Evolutionary conservation across 2,113 vertebrate species (phyloP), one percentile per base, ranked within the genome.

Genomic region (Catharus bicknelli): DNA sequence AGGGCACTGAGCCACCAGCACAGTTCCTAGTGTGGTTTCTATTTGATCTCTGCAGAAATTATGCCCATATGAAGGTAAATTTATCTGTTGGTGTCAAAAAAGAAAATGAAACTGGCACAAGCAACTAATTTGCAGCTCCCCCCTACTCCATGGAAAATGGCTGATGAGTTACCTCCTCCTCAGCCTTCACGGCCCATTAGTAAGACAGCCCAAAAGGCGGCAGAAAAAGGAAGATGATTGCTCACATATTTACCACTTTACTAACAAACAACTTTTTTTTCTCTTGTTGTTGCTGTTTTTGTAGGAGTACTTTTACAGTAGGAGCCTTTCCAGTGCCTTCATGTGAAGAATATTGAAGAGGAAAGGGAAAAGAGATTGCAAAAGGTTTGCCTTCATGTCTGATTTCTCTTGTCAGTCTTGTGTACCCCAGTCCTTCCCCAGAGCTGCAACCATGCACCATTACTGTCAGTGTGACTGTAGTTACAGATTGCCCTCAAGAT

Each of bases 91-190:
- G 15, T 55, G 61, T 93, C 54, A 85, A 88, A 80, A 88, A 79
- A 15, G 34, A 83, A 82, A 93, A 63, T 2, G 1, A 34, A 93
- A 82, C n/a, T 21, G 55, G 55, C 67, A 87, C 42, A 85, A 88
- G 13, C 63, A 61, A 79, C 48, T 76, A 57, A 90, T 89, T 48
- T 72, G 36, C 81, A 68, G 62, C 54, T 34, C 51, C 76, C 19
- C 38, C 38, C 40, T 7, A 16, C 47, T 54, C 20, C 12, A 57
- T 15, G 19, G 77, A 23, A 85, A 82, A 68, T 2, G 22, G 87
- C 47, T 95, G 84, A 89, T 89, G 84, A 92, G 94, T 85, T 87
- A 86, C 54, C 88, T 92, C 86, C 90, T 92, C 63, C 83, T 84
- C 90, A 84, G 78, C 70, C 75, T 95, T 88, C 90, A 95, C 0